Conservation (phyloP, 2,797 vertebrate species). For the Sebastes steindachneri region DNA sequence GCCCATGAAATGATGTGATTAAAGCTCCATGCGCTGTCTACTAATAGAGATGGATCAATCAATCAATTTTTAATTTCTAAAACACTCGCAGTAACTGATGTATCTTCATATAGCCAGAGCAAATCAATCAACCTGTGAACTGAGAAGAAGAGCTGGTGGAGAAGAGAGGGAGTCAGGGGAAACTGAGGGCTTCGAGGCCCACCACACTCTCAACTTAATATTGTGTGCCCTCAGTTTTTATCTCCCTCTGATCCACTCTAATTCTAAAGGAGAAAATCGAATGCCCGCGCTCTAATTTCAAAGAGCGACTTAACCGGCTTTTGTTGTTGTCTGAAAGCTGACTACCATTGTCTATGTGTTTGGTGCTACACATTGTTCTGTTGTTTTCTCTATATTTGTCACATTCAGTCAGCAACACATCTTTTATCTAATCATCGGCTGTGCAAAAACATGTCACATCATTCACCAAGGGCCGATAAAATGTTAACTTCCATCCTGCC, state of each 20-base stretch:
- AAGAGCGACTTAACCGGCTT: conserved; percentile 16
- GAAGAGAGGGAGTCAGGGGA: neutral
- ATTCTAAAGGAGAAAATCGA: conserved; percentile 21
- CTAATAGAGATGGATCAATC: conserved; percentile 29
- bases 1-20: neutral
- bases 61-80: conserved; percentile 23
- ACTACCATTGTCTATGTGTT: conserved; percentile 10
- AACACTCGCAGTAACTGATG: conserved; percentile 15
- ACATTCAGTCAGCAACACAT: conserved; percentile 21
- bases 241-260: conserved; percentile 21
- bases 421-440: conserved; percentile 31
- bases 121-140: conserved; percentile 50
- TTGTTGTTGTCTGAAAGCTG: conserved; percentile 25
- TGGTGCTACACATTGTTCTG: conserved; percentile 15
- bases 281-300: conserved; percentile 16
- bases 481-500: conserved; percentile 24
- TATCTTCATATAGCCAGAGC: conserved; percentile 18
- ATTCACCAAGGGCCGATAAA: conserved; percentile 26
- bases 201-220: conserved; percentile 17
- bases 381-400: conserved; percentile 22
- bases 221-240: conserved; percentile 19
- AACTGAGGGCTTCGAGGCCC: conserved; percentile 15
- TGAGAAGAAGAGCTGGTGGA: neutral
- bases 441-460: conserved; percentile 23
- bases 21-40: neutral